A percentile compares a stretch with the other conserved stretches of the same genome.
Evolutionary conservation across 2,113 vertebrate genomes (phyloP).

Genomic region (Equus przewalskii): DNA sequence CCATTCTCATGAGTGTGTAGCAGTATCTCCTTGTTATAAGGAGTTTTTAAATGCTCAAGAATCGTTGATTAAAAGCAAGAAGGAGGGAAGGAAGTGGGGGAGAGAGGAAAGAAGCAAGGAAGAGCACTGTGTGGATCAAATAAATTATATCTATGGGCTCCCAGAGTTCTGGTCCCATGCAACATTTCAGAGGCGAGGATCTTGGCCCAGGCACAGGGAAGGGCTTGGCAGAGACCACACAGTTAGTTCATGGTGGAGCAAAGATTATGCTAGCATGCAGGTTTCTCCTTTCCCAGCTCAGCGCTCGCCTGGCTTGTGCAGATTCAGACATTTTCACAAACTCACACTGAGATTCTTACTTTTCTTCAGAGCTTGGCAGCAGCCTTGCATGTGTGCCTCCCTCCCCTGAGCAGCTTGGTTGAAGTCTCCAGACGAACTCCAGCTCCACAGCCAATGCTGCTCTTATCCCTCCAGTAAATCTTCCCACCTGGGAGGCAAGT

Average conservation of each 20-base stretch:
- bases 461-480: conserved; percentile 15
- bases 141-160: neutral
- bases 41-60: neutral
- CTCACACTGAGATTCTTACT: neutral
- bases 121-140: neutral
- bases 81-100: too few relatives aligned
- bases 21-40: neutral
- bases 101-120: neutral
- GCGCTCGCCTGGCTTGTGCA: neutral
- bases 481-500: neutral
- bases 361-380: neutral
- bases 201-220: neutral
- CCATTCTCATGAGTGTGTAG: neutral
- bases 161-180: too few relatives aligned
- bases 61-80: neutral
- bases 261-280: neutral
- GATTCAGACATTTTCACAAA: neutral
- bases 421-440: neutral
- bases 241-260: neutral
- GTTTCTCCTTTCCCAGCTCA: neutral
- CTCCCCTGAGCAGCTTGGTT: neutral
- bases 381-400: neutral
- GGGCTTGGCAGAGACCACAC: neutral
- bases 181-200: neutral
- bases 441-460: neutral